Evolutionary conservation across 2,888 invertebrate genomes (phyloP).

Genomic region (Dione juno): DNA sequence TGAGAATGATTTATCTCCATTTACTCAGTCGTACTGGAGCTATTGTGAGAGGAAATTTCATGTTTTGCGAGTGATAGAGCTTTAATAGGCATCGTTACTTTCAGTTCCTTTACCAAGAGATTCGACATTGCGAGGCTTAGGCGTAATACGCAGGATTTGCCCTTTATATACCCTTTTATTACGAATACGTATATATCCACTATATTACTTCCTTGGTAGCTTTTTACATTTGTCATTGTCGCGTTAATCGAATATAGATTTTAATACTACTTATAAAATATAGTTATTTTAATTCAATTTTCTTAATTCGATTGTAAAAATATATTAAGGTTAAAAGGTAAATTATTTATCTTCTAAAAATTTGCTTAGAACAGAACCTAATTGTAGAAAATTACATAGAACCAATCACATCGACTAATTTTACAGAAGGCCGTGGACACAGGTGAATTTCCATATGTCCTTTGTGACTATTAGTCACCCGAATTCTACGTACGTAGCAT

Average conservation of each 20-base stretch:
- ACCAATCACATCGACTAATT: too few species aligned
- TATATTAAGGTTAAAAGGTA: too few species aligned
- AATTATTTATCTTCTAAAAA: too few species aligned
- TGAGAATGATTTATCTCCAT: slow-evolving; percentile 67
- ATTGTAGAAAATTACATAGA: too few species aligned
- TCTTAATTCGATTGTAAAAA: too few species aligned
- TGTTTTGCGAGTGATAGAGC: slow-evolving; percentile 54
- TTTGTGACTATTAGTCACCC: too few species aligned
- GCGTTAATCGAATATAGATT: neutral
- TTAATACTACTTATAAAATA: neutral
- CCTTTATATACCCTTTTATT: slow-evolving; percentile 38
- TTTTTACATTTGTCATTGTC: neutral
- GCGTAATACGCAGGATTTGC: slow-evolving; percentile 34
- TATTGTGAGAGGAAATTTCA: slow-evolving; percentile 55
- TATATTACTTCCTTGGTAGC: slow-evolving; percentile 8
- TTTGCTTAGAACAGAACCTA: too few species aligned
- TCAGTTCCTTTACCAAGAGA: slow-evolving; percentile 43
- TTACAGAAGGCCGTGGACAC: too few species aligned
- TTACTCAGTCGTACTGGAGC: slow-evolving; percentile 51
- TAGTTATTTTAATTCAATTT: too few species aligned
- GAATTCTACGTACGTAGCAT: too few species aligned
- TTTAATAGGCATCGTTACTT: slow-evolving; percentile 49
- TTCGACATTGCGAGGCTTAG: slow-evolving; percentile 41
- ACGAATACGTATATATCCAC: slow-evolving; percentile 9
- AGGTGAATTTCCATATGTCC: too few species aligned